Conservation (phyloP, 2,113 vertebrate genomes). For the Variabilichromis moorii region DNA sequence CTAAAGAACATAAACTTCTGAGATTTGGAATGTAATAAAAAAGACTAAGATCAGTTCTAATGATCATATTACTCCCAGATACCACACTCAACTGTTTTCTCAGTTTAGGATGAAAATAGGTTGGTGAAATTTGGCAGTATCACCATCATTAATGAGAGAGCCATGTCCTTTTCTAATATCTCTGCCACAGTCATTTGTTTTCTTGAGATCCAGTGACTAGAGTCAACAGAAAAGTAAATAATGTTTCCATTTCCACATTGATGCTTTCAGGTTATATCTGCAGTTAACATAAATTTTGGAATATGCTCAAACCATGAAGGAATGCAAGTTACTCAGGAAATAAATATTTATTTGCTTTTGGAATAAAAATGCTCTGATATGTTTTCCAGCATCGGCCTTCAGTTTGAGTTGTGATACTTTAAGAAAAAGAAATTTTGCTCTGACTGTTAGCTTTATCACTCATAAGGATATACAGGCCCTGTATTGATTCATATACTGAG, state of each 20-base stretch:
- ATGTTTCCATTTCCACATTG: not conserved
- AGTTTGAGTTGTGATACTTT: not conserved
- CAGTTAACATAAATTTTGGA: accelerated
- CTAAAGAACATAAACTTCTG: too few species aligned
- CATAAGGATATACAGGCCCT: not conserved
- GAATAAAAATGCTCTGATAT: not conserved
- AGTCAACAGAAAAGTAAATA: accelerated
- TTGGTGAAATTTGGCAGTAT: not conserved
- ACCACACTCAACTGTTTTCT: not conserved
- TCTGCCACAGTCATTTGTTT: not conserved
- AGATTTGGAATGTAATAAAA: not conserved
- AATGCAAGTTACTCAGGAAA: not conserved
- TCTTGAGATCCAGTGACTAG: not conserved
- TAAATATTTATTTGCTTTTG: not conserved
- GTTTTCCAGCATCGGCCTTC: not conserved
- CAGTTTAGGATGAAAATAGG: not conserved
- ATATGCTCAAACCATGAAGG: not conserved
- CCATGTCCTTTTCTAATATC: not conserved
- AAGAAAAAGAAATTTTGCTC: not conserved
- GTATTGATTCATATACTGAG: not conserved
- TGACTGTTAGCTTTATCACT: not conserved
- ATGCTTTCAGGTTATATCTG: not conserved
- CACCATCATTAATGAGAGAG: not conserved
- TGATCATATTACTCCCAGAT: accelerated
- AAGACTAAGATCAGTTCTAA: not conserved